Base-by-base conservation (phyloP, 2,113 vertebrate species). In the Chrysemys picta region DNA sequence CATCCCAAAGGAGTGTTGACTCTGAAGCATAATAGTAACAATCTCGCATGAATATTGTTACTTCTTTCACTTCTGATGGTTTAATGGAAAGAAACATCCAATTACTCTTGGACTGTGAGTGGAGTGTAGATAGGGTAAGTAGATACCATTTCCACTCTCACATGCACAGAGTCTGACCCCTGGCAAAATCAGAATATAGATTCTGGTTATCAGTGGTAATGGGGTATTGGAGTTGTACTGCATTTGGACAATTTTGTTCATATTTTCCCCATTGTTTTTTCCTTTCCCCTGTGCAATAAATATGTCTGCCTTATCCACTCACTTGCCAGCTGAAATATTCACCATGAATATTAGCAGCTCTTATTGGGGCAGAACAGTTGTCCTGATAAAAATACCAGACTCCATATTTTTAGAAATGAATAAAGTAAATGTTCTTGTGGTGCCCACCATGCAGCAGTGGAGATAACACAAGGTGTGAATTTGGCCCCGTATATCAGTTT, bases 111-210 rank as follows among this genome's bases (percentile, higher is more conserved):
- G 72, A 83, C 14, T 0, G 1, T 2, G 14, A 19, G 53, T 83
- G 12, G 56, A 92, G 57, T 83, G 12, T 62, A 92, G 50, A 5
- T 81, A 65, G 8, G 35, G 65, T 7, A 76, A 62, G 8, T 47
- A 59, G 50, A 29, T 84, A 65, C 45, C 2, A 1, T 35, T 80
- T 84, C 5, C 25, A 84, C 76, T 81, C 3, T 10, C 16, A 45
- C 7, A 1, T 10, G 2, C 4, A 5, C 3, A 29, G 31, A 8
- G 7, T 45, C 38, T 35, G 91, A 27, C 49, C 82, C 11, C 14
- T 83, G 82, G 93, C 84, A 47, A 85, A 24, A 59, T n/a, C 56
- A 0, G 0, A 85, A 35, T 42, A 76, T 76, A 13, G 72, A 76
- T 76, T 76, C 38, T 22, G 38, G 22, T 76, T 25, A 22, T 76